Conservation (phyloP, 2,888 invertebrate genomes). For the Clusia tigrina region DNA sequence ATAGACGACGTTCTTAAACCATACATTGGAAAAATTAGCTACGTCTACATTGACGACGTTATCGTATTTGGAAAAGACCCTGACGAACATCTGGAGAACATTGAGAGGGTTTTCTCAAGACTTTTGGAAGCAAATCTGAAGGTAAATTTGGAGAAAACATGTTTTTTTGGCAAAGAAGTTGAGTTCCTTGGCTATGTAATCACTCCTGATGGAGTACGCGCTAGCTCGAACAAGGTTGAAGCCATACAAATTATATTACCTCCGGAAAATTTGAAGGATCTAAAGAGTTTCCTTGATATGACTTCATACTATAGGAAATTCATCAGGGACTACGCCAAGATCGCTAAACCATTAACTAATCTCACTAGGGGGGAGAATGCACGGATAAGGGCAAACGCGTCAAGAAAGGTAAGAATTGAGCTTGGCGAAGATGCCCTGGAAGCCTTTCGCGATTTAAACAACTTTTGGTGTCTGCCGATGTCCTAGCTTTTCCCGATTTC, state of each 20-base stretch:
- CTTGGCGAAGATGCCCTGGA: slow-evolving; percentile 26
- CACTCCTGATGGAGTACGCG: slow-evolving; percentile 30
- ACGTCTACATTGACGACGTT: slow-evolving; percentile 43
- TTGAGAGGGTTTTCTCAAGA: slow-evolving; percentile 27
- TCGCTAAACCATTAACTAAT: slow-evolving; percentile 30
- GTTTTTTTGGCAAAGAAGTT: slow-evolving; percentile 33
- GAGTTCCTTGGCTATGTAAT: slow-evolving; percentile 36
- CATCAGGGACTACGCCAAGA: not conserved
- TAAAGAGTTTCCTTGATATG: slow-evolving; percentile 36
- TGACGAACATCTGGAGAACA: slow-evolving; percentile 27
- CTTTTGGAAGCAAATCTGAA: slow-evolving; percentile 35
- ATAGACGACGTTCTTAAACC: slow-evolving; percentile 31
- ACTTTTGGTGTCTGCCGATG: no score
- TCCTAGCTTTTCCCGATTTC: no score
- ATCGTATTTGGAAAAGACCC: slow-evolving; percentile 32
- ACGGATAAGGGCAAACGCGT: slow-evolving; percentile 12
- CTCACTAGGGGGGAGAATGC: slow-evolving; percentile 33
- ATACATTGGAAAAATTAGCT: slow-evolving; percentile 35
- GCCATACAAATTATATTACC: slow-evolving; percentile 32
- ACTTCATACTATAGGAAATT: slow-evolving; percentile 15
- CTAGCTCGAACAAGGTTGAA: slow-evolving; percentile 30
- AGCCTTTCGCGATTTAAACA: not conserved
- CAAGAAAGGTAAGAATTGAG: slow-evolving; percentile 24
- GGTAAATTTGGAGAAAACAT: slow-evolving; percentile 40
- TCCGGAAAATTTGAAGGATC: slow-evolving; percentile 34